Conservation (phyloP, 1,140 invertebrate genomes). For the Cephus cinctus region DNA sequence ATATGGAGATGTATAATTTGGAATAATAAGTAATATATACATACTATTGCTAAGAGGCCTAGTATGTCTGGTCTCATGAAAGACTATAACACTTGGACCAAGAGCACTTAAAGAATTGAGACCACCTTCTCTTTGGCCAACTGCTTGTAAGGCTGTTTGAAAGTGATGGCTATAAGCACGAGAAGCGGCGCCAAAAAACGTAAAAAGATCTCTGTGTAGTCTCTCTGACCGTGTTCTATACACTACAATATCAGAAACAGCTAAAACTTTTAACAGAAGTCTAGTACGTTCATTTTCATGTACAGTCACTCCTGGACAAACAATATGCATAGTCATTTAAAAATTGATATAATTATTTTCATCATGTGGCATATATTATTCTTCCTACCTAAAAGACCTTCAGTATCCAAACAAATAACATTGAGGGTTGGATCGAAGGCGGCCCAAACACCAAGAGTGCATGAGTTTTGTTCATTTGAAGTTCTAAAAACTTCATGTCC, state of each 20-base stretch:
- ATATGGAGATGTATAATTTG: too few species aligned
- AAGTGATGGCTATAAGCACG: constrained; percentile 77
- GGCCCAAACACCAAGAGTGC: constrained; percentile 80
- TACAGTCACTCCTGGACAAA: constrained; percentile 56
- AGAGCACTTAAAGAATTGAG: constrained; percentile 56
- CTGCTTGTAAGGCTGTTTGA: constrained; percentile 61
- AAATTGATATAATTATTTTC: neutral
- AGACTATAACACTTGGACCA: constrained; percentile 76
- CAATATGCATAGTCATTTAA: constrained; percentile 8
- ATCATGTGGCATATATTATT: neutral
- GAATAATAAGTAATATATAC: constrained; percentile 17
- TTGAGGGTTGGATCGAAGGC: constrained; percentile 67
- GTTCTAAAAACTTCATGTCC: constrained; percentile 75
- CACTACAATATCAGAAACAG: constrained; percentile 80
- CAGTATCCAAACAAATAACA: constrained; percentile 78
- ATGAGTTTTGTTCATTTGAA: constrained; percentile 69
- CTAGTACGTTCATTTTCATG: constrained; percentile 72
- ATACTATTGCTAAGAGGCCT: constrained; percentile 55
- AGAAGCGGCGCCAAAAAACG: constrained; percentile 77
- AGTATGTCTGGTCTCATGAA: constrained; percentile 82
- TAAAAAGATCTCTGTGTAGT: constrained; percentile 77
- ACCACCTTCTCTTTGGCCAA: constrained; percentile 58
- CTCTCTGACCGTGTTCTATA: constrained; percentile 78
- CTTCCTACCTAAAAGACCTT: constrained; percentile 65
- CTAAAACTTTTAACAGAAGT: constrained; percentile 71